Evolutionary conservation across 2,113 vertebrate genomes (phyloP).

Genomic region (Melanerpes aurifrons): DNA sequence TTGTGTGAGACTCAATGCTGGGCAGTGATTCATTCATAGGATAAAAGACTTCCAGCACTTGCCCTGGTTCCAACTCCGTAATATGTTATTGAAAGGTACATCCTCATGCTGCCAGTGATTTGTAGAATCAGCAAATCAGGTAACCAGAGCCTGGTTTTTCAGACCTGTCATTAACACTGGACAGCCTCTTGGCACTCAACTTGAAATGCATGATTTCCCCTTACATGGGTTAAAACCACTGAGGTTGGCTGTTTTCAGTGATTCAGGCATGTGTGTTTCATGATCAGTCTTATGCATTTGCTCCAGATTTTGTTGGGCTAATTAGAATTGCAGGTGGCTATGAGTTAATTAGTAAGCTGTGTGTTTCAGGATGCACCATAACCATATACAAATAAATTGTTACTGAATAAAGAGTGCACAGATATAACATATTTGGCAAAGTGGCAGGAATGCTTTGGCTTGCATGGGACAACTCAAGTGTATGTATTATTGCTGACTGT

Average conservation of each 20-base stretch:
- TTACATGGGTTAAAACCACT: background rate
- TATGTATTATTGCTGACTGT: background rate
- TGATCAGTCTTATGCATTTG: background rate
- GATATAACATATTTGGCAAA: background rate
- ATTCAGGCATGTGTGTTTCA: background rate
- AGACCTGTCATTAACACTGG: background rate
- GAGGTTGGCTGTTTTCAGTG: background rate
- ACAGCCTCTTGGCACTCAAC: background rate
- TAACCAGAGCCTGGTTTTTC: background rate
- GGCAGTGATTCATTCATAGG: background rate
- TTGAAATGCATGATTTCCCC: background rate
- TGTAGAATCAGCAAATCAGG: too few relatives aligned
- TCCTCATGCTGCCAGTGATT: background rate
- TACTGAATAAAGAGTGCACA: background rate
- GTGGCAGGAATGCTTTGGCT: background rate
- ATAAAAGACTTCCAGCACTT: background rate
- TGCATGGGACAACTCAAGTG: background rate
- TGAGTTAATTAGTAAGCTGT: conserved; percentile 35
- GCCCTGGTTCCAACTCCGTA: background rate
- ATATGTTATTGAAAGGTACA: accelerated
- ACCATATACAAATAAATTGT: background rate
- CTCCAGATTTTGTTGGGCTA: conserved; percentile 18
- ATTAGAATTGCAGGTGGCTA: conserved; percentile 24
- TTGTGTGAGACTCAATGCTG: background rate
- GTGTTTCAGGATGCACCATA: background rate